phyloP scores from a whole-genome alignment of 2,888 invertebrate genomes.

The Anodontia alba region DNA sequence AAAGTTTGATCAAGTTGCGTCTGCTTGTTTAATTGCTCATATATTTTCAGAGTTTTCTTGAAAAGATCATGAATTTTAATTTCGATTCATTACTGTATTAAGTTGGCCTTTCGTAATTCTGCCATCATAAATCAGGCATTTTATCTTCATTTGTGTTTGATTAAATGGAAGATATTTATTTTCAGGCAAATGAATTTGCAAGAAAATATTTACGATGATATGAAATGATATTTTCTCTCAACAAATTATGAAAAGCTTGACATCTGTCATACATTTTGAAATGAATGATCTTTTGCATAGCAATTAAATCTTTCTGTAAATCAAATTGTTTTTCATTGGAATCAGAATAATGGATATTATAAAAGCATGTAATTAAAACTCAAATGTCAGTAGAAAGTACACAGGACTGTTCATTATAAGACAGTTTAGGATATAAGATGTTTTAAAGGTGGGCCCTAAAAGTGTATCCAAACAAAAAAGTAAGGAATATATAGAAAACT shows the following conservation, averaged over 20 bases:
- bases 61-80: no score
- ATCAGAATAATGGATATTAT: neutral
- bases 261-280: slow-evolving; percentile 5
- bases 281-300: neutral
- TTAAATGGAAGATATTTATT: slow-evolving; percentile 8
- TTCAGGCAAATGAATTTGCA: neutral
- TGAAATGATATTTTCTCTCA: neutral
- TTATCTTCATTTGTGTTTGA: slow-evolving; percentile 16
- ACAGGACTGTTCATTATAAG: no score
- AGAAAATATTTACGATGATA: neutral
- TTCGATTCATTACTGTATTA: neutral
- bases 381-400: no score
- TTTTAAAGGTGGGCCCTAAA: no score
- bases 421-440: no score
- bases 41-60: no score
- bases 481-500: no score
- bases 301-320: neutral
- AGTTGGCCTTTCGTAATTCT: neutral
- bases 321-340: neutral
- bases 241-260: slow-evolving; percentile 17
- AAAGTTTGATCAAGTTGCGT: no score
- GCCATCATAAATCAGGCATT: neutral
- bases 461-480: no score
- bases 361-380: neutral
- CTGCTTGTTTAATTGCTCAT: no score